Percentiles rank a stretch among this genome's conserved stretches.
Conservation (phyloP, 2,113 vertebrate species). For the Nothobranchius kuhntae region DNA sequence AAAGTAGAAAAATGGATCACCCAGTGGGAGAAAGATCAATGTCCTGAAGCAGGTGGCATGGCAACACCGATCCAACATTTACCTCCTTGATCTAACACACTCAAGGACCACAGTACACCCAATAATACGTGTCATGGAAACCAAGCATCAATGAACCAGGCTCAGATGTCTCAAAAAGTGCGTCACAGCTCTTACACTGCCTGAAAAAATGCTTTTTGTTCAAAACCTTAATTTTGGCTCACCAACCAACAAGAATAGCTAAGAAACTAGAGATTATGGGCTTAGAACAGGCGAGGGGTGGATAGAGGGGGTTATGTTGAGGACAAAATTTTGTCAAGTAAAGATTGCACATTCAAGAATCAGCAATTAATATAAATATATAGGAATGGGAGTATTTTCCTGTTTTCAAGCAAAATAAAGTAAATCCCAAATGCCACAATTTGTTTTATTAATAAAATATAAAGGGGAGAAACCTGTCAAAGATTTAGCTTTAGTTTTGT, state of each 20-base stretch:
- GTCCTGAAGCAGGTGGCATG: constrained; percentile 38
- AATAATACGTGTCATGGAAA: constrained; percentile 44
- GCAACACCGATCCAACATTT: constrained; percentile 48
- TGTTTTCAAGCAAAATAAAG: too few relatives aligned
- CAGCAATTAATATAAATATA: too few relatives aligned
- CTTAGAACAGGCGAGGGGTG: too few relatives aligned
- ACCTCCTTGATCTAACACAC: constrained; percentile 48
- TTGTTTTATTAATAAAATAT: too few relatives aligned
- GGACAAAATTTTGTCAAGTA: too few relatives aligned
- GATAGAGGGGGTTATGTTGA: too few relatives aligned
- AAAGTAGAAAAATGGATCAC: constrained; percentile 61
- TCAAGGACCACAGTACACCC: constrained; percentile 31
- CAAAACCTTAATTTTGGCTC: not conserved
- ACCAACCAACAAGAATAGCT: not conserved
- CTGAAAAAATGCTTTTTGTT: too few relatives aligned
- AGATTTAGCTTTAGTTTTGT: too few relatives aligned
- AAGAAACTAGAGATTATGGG: not conserved
- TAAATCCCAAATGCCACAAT: too few relatives aligned
- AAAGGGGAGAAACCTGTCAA: too few relatives aligned
- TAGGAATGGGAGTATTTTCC: too few relatives aligned
- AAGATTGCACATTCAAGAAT: too few relatives aligned
- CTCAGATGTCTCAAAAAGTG: constrained; percentile 27
- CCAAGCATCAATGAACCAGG: constrained; percentile 47
- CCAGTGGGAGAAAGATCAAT: constrained; percentile 50
- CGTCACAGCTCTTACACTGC: not conserved